phyloP scores from a whole-genome alignment of 2,113 vertebrate species.

The Oncorhynchus masou region DNA sequence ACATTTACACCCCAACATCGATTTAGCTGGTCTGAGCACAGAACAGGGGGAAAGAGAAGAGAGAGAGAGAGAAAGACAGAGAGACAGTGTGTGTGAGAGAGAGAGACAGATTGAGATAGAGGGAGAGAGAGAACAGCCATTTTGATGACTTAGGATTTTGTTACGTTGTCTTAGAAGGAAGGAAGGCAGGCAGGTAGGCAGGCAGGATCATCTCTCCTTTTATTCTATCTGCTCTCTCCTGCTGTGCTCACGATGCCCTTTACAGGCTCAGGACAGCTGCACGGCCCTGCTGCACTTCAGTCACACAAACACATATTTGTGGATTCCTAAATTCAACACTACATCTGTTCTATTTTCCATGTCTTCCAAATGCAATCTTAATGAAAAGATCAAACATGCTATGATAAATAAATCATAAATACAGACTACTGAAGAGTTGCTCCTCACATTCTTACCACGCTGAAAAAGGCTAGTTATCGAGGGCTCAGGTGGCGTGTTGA shows the following conservation, averaged over 20 bases:
- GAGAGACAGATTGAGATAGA: background rate
- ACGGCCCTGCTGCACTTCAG: background rate
- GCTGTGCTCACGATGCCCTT: background rate
- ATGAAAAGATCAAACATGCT: too few species aligned
- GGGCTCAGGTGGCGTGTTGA: background rate
- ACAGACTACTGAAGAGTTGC: too few species aligned
- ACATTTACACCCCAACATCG: slow-evolving; percentile 5
- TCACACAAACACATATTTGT: background rate
- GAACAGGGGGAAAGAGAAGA: background rate
- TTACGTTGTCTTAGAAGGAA: background rate
- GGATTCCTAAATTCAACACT: too few species aligned
- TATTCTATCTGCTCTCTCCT: background rate
- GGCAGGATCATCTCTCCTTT: background rate
- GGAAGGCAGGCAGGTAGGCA: too few species aligned
- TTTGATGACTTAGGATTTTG: slow-evolving; percentile 10
- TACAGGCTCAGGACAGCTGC: background rate
- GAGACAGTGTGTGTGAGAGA: background rate
- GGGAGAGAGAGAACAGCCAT: background rate
- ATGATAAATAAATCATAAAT: too few species aligned
- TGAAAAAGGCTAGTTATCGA: too few species aligned
- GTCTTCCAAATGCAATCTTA: too few species aligned
- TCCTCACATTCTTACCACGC: too few species aligned
- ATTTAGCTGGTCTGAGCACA: background rate
- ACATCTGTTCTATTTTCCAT: too few species aligned
- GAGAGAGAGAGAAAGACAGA: background rate